phyloP scores from a whole-genome alignment of 1,140 invertebrate genomes.

The Brachionus calyciflorus region DNA sequence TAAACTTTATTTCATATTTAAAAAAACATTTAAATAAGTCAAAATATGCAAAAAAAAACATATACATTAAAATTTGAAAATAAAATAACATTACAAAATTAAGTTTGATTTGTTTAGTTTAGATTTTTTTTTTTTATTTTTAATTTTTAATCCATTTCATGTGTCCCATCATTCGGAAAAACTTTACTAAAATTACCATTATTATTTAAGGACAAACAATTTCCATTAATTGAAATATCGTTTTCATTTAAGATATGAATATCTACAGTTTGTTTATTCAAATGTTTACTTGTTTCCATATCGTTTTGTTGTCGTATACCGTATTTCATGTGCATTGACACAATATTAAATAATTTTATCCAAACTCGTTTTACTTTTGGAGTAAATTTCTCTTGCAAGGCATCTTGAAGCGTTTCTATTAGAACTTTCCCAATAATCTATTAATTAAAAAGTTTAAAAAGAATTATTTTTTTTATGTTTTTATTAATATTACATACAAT shows the following conservation, averaged over 20 bases:
- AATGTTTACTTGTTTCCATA: not conserved
- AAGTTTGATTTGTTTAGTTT: too few relatives aligned
- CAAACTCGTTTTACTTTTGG: slow-evolving; percentile 9
- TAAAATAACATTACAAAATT: not conserved
- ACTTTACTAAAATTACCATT: slow-evolving; percentile 24
- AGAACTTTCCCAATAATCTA: not conserved
- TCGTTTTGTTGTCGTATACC: slow-evolving; percentile 1
- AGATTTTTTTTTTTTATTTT: not conserved
- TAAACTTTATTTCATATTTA: too few relatives aligned
- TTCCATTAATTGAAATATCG: not conserved
- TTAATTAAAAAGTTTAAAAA: too few relatives aligned
- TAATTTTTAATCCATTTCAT: slow-evolving; percentile 3
- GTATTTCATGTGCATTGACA: not conserved
- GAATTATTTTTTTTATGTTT: too few relatives aligned
- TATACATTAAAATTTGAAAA: too few relatives aligned
- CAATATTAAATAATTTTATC: slow-evolving; percentile 12
- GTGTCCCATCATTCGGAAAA: slow-evolving; percentile 2
- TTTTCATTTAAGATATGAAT: slow-evolving; percentile 20
- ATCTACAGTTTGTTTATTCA: not conserved
- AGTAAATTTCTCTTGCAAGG: slow-evolving; percentile 18
- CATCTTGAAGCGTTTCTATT: slow-evolving; percentile 9
- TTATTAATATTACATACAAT: too few relatives aligned
- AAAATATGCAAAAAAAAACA: too few relatives aligned
- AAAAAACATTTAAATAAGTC: too few relatives aligned
- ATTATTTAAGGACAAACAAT: not conserved